Conservation (phyloP, 2,888 invertebrate species). For the Drosophila greeni region DNA sequence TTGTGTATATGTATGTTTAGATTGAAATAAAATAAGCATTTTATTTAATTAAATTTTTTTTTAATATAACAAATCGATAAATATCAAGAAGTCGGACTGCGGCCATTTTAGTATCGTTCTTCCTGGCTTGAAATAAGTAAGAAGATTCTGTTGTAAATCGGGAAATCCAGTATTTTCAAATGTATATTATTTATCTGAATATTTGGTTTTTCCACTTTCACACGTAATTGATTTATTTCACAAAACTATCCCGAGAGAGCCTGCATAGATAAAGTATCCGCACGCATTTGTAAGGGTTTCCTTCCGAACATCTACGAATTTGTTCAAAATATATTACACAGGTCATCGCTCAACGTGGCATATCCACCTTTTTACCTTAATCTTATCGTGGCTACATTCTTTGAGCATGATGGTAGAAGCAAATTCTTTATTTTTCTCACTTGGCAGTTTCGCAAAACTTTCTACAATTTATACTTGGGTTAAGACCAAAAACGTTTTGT, state of each 20-base stretch:
- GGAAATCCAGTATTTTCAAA: no score
- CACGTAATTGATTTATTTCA: not conserved
- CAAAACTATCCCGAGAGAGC: not conserved
- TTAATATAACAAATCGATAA: conserved; percentile 27
- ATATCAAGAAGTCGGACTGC: not conserved
- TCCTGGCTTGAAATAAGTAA: not conserved
- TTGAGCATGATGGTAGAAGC: not conserved
- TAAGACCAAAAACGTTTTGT: not conserved
- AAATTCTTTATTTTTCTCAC: not conserved
- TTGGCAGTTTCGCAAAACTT: not conserved
- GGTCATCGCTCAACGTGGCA: conserved; percentile 14
- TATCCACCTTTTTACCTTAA: conserved; percentile 22
- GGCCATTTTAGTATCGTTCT: not conserved
- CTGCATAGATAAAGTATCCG: not conserved
- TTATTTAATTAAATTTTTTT: conserved; percentile 31
- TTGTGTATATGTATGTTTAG: conserved; percentile 35
- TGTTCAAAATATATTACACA: conserved; percentile 2
- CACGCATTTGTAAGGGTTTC: not conserved
- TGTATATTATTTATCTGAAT: not conserved
- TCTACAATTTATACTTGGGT: not conserved
- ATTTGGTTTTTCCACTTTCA: not conserved
- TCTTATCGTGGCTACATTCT: conserved; percentile 23
- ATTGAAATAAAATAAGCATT: conserved; percentile 36
- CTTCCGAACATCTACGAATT: not conserved
- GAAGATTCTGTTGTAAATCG: not conserved